Conservation (phyloP, 2,113 vertebrate genomes). For the Azemiops feae region DNA sequence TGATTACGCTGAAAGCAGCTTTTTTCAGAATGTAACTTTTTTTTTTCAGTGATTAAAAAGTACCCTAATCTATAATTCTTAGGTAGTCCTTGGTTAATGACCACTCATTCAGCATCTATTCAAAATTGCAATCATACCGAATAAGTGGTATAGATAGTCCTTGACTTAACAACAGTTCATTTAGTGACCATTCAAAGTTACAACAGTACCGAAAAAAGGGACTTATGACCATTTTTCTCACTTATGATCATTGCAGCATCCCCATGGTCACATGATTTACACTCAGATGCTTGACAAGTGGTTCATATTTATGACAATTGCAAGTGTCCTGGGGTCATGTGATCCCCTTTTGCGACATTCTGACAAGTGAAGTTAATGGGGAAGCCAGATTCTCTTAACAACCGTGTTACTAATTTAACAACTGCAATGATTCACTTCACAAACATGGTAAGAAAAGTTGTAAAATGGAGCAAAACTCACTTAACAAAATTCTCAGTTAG, state of each 20-base stretch:
- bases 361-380: background rate
- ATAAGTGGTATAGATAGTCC: background rate
- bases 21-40: background rate
- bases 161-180: background rate
- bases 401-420: background rate
- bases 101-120: background rate
- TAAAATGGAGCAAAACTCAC: background rate
- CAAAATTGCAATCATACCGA: background rate
- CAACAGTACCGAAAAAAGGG: background rate
- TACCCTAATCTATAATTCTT: background rate
- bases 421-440: background rate
- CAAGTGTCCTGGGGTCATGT: background rate
- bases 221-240: background rate
- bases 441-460: background rate
- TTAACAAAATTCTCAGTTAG: background rate
- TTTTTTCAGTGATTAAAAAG: background rate
- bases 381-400: background rate
- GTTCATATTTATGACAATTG: background rate
- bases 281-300: background rate
- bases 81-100: background rate
- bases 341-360: background rate
- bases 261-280: background rate
- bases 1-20: background rate
- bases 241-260: background rate
- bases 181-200: background rate